Evolutionary conservation across 2,113 vertebrate genomes (phyloP).

Genomic region (Sphyrna mokarran): DNA sequence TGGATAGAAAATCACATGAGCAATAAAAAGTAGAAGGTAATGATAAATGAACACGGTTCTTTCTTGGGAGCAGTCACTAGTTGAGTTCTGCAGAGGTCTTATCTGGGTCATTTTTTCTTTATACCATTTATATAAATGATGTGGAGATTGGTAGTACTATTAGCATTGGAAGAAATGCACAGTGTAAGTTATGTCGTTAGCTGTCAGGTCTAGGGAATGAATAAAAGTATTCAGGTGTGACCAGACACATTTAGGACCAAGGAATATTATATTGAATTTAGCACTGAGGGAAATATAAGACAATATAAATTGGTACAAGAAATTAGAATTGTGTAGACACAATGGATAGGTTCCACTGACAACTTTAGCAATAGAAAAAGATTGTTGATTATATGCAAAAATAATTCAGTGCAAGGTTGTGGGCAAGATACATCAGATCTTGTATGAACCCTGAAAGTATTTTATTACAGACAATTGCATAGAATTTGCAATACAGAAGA

Average conservation of each 20-base stretch:
- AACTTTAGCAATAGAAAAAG: neutral
- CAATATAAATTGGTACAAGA: neutral
- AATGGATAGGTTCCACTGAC: neutral
- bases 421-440: neutral
- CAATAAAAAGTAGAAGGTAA: neutral
- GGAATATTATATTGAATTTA: neutral
- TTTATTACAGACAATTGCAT: neutral
- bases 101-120: neutral
- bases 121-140: neutral
- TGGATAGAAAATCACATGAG: neutral
- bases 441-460: neutral
- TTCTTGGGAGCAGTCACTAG: neutral
- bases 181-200: neutral
- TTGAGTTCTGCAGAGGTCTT: neutral
- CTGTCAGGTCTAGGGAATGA: neutral
- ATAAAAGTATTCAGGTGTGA: neutral
- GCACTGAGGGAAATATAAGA: neutral
- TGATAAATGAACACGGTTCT: conserved; percentile 16
- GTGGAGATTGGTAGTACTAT: neutral
- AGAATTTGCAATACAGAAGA: neutral
- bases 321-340: neutral
- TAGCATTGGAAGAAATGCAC: neutral
- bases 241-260: neutral
- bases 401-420: neutral
- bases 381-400: neutral